phyloP scores from a whole-genome alignment of 2,113 vertebrate genomes.

The Sardina pilchardus region DNA sequence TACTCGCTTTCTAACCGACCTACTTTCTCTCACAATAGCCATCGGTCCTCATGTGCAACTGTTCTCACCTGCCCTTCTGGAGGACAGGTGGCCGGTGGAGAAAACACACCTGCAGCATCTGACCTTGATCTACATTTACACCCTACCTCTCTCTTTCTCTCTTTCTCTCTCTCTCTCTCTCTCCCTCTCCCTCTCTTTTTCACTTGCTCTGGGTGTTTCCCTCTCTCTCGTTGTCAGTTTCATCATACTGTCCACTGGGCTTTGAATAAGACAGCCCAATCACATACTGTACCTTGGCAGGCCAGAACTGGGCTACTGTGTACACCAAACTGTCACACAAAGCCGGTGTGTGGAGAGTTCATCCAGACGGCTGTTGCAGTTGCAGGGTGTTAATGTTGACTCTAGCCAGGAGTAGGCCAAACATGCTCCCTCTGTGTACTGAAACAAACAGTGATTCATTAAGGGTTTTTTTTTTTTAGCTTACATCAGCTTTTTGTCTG shows the following conservation, averaged over 20 bases:
- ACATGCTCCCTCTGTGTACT: background rate
- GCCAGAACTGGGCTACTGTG: background rate
- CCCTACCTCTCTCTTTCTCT: background rate
- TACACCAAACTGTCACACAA: background rate
- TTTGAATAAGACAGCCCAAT: background rate
- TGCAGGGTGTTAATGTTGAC: background rate
- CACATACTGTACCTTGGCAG: background rate
- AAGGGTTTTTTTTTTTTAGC: background rate
- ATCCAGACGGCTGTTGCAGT: background rate
- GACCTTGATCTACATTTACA: slow-evolving; percentile 7
- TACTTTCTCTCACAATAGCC: background rate
- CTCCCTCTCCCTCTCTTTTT: slow-evolving; percentile 1
- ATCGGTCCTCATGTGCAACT: slow-evolving; percentile 7
- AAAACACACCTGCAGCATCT: slow-evolving; percentile 24
- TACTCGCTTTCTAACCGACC: background rate
- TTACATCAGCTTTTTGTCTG: background rate
- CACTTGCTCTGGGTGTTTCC: background rate
- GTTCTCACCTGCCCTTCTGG: background rate
- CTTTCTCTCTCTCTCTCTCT: background rate
- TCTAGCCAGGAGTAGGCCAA: background rate
- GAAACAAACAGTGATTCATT: background rate
- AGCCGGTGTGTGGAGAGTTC: background rate
- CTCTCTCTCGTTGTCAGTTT: background rate
- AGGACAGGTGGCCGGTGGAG: slow-evolving; percentile 23
- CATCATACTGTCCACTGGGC: background rate